These are phyloP conservation scores for Scomber japonicus DNA, from an alignment of 2,113 vertebrate species.

Conservation along the genomic window DNA sequence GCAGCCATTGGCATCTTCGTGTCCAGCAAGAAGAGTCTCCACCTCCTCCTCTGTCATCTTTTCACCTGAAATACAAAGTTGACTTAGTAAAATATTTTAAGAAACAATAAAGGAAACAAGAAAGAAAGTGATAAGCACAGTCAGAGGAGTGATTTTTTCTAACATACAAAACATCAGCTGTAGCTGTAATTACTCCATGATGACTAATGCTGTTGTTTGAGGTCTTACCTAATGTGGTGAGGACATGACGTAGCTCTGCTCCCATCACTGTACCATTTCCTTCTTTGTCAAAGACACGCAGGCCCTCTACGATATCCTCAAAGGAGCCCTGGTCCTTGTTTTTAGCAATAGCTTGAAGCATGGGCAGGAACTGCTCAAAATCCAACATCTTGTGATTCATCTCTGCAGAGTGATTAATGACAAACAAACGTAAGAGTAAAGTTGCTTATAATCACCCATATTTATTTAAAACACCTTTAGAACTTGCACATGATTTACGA, in stretches of 20 bases:
- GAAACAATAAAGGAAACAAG: neutral
- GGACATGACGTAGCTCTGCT: conserved; percentile 92
- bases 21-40: conserved; percentile 89
- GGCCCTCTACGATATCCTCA: conserved; percentile 93
- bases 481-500: neutral
- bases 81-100: neutral
- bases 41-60: conserved; percentile 94
- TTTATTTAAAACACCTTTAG: no score
- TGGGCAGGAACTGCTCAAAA: conserved; percentile 95
- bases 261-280: conserved; percentile 94
- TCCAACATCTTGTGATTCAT: conserved; percentile 92
- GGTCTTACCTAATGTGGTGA: conserved; percentile 89
- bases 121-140: no score
- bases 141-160: neutral
- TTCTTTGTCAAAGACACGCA: conserved; percentile 94
- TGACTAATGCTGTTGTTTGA: neutral
- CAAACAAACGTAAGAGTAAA: neutral
- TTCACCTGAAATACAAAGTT: conserved; percentile 82
- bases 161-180: neutral
- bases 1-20: conserved; percentile 91
- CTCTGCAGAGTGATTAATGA: conserved; percentile 81
- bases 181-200: neutral
- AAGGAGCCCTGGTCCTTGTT: conserved; percentile 93
- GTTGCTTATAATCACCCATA: no score
- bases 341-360: conserved; percentile 92